Percentiles rank a stretch among this genome's conserved stretches.
phyloP scores from a whole-genome alignment of 2,888 invertebrate genomes.

The Cantharis nigra region DNA sequence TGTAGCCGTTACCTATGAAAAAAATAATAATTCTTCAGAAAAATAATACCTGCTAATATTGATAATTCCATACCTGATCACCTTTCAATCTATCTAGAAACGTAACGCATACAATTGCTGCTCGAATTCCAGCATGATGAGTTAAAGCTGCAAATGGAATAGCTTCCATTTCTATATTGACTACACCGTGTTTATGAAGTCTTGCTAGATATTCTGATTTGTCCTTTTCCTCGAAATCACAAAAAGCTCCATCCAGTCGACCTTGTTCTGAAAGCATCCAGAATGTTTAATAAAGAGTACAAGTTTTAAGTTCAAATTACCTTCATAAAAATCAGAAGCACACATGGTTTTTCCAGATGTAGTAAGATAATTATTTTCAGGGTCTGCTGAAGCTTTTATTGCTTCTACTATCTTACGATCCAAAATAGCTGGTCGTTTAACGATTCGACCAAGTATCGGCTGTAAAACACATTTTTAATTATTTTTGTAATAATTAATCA shows the following conservation, averaged over 20 bases:
- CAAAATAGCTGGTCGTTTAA: slow-evolving; percentile 81
- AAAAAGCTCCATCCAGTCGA: slow-evolving; percentile 94
- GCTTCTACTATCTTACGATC: slow-evolving; percentile 84
- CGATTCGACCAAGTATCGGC: slow-evolving; percentile 83
- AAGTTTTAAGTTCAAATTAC: slow-evolving; percentile 52
- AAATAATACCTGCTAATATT: too few species aligned
- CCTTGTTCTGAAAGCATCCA: slow-evolving; percentile 74
- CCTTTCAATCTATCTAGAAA: slow-evolving; percentile 89
- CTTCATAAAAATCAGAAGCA: slow-evolving; percentile 98
- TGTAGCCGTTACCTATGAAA: slow-evolving; percentile 74
- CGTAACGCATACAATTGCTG: slow-evolving; percentile 93
- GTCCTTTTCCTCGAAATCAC: slow-evolving; percentile 88
- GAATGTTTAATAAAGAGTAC: not conserved
- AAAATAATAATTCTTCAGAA: not conserved
- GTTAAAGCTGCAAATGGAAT: slow-evolving; percentile 92
- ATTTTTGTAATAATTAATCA: not conserved
- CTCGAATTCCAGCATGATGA: slow-evolving; percentile 90
- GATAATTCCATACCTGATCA: slow-evolving; percentile 74
- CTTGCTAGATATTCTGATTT: slow-evolving; percentile 85
- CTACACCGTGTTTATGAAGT: slow-evolving; percentile 77
- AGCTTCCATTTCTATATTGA: slow-evolving; percentile 98
- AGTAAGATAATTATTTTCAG: slow-evolving; percentile 84
- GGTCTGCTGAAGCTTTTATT: slow-evolving; percentile 73
- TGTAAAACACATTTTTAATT: slow-evolving; percentile 44
- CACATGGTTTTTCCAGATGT: slow-evolving; percentile 93